Conservation (phyloP, 2,888 invertebrate genomes). For the Eristalis tenax region DNA sequence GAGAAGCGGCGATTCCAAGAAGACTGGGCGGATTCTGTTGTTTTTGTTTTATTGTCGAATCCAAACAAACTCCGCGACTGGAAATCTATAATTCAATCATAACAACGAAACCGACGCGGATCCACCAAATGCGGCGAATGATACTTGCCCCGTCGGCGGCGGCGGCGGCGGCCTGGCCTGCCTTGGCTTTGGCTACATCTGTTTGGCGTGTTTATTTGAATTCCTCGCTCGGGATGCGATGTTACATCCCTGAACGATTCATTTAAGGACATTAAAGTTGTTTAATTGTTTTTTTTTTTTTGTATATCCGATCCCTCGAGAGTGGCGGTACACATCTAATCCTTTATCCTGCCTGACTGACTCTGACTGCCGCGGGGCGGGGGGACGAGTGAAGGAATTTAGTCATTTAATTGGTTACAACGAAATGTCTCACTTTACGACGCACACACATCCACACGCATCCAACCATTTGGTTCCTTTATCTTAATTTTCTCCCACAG, state of each 20-base stretch:
- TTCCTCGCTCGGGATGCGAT: background rate
- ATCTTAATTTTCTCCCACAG: background rate
- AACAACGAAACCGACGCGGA: conserved; percentile 27
- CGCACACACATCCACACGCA: background rate
- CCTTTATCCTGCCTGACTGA: conserved; percentile 1
- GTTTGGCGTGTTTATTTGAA: conserved; percentile 10
- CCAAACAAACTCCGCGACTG: conserved; percentile 2
- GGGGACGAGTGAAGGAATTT: background rate
- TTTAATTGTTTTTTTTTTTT: conserved; percentile 53
- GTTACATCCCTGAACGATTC: conserved; percentile 29
- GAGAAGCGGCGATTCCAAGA: conserved; percentile 22
- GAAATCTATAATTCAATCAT: conserved; percentile 44
- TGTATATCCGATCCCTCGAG: conserved; percentile 8
- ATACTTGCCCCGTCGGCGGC: background rate
- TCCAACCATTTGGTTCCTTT: background rate
- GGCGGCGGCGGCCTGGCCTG: too few relatives aligned
- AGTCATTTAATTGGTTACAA: conserved; percentile 37
- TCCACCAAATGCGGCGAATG: background rate
- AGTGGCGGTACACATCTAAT: background rate
- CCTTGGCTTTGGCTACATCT: background rate
- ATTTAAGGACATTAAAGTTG: conserved; percentile 59
- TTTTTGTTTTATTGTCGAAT: conserved; percentile 27
- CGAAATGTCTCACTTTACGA: conserved; percentile 39
- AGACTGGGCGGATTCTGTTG: conserved; percentile 5
- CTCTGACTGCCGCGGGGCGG: too few relatives aligned